Percentiles rank a stretch among this genome's conserved stretches.
Evolutionary conservation across 2,888 invertebrate species (phyloP).

Genomic region (Tetranychus piercei): DNA sequence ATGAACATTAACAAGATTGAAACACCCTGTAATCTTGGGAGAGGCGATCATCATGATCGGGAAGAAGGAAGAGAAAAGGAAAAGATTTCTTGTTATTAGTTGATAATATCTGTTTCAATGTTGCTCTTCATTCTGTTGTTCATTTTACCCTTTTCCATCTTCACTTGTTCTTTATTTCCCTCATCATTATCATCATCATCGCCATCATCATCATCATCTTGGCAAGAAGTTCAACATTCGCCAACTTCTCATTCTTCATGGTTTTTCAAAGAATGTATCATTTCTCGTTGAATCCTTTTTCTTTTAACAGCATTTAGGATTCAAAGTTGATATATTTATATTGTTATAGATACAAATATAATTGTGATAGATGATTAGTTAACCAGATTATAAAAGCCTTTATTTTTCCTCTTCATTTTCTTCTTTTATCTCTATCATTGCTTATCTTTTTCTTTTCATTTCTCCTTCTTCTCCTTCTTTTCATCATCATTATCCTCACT

Average conservation of each 20-base stretch:
- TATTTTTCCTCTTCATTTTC: not conserved
- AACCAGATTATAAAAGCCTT: not conserved
- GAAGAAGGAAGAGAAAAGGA: not conserved
- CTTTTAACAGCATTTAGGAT: not conserved
- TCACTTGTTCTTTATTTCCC: not conserved
- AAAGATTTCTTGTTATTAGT: not conserved
- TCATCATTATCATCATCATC: not conserved
- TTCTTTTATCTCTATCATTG: not conserved
- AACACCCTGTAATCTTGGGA: not conserved
- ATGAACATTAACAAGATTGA: not conserved
- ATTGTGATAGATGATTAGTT: constrained; percentile 1
- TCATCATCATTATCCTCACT: not conserved
- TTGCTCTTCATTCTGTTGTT: not conserved
- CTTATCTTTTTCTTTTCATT: not conserved
- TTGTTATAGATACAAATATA: not conserved
- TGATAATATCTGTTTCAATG: not conserved
- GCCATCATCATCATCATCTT: not conserved
- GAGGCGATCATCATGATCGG: not conserved
- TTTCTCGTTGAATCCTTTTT: not conserved
- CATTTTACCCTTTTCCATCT: not conserved
- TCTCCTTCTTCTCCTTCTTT: not conserved
- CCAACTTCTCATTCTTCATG: too few species aligned
- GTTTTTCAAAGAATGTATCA: too few species aligned
- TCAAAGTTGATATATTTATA: not conserved
- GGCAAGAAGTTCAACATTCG: too few species aligned